Conservation (phyloP, 2,113 vertebrate genomes). For the Nasalis larvatus region DNA sequence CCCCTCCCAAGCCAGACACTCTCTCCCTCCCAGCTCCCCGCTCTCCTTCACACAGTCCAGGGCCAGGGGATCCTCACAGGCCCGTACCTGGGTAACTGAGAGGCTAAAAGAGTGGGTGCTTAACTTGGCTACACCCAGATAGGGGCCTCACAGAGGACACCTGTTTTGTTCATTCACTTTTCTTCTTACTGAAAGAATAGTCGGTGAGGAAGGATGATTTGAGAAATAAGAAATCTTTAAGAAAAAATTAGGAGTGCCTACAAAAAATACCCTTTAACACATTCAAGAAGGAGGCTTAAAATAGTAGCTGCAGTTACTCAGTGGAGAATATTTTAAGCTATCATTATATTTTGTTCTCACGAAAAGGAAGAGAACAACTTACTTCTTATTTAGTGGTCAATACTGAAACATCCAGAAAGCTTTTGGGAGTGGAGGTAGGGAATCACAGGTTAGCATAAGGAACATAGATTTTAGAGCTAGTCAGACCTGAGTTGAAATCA, state of each 20-base stretch:
- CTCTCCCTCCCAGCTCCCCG: neutral
- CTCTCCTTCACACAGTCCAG: conserved; percentile 8
- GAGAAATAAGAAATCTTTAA: conserved; percentile 17
- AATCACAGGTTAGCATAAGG: neutral
- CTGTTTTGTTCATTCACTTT: conserved; percentile 20
- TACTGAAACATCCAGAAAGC: neutral
- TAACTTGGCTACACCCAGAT: neutral
- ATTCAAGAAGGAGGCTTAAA: neutral
- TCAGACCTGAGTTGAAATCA: neutral
- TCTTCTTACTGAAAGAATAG: neutral
- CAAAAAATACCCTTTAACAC: neutral
- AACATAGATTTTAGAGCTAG: neutral
- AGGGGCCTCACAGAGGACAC: neutral
- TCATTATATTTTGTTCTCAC: neutral
- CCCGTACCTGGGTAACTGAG: neutral
- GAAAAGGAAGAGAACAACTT: neutral
- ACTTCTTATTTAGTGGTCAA: neutral
- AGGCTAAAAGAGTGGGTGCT: neutral
- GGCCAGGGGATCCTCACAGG: neutral
- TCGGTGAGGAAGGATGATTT: neutral
- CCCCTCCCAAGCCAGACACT: neutral
- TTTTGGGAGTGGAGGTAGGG: neutral
- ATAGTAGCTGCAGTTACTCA: neutral
- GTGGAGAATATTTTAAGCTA: neutral
- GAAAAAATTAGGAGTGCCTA: neutral